Percentiles rank a stretch among this genome's conserved stretches.
These are phyloP conservation scores for Sinocyclocheilus anophthalmus DNA, from an alignment of 2,113 vertebrate species.

Conservation along the genomic window DNA sequence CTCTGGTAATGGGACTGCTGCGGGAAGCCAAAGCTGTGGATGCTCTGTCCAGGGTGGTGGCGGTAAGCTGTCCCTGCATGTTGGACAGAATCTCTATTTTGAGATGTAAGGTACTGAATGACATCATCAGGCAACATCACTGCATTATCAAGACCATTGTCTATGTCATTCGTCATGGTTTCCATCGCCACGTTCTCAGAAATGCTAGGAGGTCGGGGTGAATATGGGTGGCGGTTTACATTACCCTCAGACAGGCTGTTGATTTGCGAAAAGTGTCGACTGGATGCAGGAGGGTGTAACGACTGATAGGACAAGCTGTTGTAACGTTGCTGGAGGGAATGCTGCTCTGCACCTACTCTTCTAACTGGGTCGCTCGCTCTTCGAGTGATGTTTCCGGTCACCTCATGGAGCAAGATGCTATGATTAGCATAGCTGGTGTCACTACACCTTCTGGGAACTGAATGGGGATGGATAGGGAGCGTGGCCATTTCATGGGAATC, in stretches of 20 bases:
- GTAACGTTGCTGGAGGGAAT: constrained; percentile 77
- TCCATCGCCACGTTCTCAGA: constrained; percentile 80
- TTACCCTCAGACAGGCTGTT: constrained; percentile 72
- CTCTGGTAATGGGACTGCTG: constrained; percentile 45
- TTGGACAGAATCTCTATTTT: constrained; percentile 57
- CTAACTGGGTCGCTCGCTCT: constrained; percentile 89
- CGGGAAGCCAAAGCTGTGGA: constrained; percentile 47
- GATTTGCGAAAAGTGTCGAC: constrained; percentile 66
- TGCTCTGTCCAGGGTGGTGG: constrained; percentile 56
- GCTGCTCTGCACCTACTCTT: constrained; percentile 64
- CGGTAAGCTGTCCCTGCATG: constrained; percentile 57
- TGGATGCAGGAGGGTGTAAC: constrained; percentile 68
- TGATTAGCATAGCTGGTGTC: constrained; percentile 72
- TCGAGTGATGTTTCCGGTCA: constrained; percentile 74
- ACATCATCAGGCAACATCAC: constrained; percentile 81
- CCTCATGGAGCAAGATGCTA: constrained; percentile 80
- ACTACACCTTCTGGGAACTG: constrained; percentile 79
- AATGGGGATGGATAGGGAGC: constrained; percentile 58
- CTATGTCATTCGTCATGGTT: constrained; percentile 72
- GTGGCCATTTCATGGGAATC: constrained; percentile 73
- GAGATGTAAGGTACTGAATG: constrained; percentile 83
- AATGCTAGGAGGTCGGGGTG: constrained; percentile 82
- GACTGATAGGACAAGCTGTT: constrained; percentile 77
- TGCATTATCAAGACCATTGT: constrained; percentile 74
- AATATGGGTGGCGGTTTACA: constrained; percentile 64